phyloP scores from a whole-genome alignment of 2,113 vertebrate genomes.

The Salminus brasiliensis region DNA sequence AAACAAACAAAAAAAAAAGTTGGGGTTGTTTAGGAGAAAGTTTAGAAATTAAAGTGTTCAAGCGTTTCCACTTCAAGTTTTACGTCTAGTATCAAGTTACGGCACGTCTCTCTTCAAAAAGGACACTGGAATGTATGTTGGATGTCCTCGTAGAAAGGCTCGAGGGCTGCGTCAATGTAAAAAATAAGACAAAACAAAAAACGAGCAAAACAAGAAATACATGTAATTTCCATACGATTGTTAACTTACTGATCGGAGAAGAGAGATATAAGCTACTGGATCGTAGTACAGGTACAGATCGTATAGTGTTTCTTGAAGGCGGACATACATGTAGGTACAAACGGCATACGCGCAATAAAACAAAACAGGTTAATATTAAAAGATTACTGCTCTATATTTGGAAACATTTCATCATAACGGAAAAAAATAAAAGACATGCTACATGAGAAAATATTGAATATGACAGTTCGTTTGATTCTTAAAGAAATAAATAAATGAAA shows the following conservation, averaged over 20 bases:
- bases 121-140: slow-evolving; percentile 48
- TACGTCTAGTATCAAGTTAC: slow-evolving; percentile 38
- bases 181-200: slow-evolving; percentile 55
- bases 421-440: slow-evolving; percentile 90
- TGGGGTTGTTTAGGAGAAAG: neutral
- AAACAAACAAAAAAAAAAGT: neutral
- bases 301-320: slow-evolving; percentile 76
- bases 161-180: neutral
- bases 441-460: slow-evolving; percentile 86
- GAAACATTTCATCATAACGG: slow-evolving; percentile 89
- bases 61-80: slow-evolving; percentile 58
- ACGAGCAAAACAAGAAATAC: neutral
- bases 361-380: slow-evolving; percentile 90
- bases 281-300: no score
- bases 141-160: neutral
- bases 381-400: slow-evolving; percentile 92
- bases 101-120: slow-evolving; percentile 11
- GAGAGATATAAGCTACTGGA: slow-evolving; percentile 17
- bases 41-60: slow-evolving; percentile 37
- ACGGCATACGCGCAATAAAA: slow-evolving; percentile 34
- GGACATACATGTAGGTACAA: slow-evolving; percentile 55
- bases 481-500: slow-evolving; percentile 99
- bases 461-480: slow-evolving; percentile 93
- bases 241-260: slow-evolving; percentile 69
- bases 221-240: slow-evolving; percentile 73